These are phyloP conservation scores for Triplophysa tibetana DNA, from an alignment of 2,113 vertebrate species.

Conservation along the genomic window DNA sequence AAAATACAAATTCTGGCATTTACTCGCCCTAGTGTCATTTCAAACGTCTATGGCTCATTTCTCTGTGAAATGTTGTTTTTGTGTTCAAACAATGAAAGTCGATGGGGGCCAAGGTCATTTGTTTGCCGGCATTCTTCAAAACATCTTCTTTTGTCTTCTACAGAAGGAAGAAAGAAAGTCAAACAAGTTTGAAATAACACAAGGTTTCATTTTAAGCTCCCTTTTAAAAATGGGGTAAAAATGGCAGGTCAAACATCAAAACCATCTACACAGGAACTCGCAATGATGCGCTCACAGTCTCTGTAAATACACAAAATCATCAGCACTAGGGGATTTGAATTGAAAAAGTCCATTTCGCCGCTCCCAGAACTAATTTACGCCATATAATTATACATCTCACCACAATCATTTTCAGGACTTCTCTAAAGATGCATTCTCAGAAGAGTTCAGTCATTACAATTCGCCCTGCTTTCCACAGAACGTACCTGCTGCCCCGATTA, in stretches of 20 bases:
- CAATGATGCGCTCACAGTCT: not conserved
- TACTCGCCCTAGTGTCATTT: too few relatives aligned
- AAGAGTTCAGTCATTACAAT: constrained; percentile 35
- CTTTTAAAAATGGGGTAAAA: not conserved
- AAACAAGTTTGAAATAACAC: too few relatives aligned
- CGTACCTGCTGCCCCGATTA: constrained; percentile 61
- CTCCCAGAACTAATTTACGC: constrained; percentile 42
- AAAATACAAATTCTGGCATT: too few relatives aligned
- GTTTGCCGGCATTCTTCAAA: too few relatives aligned
- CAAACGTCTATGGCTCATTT: too few relatives aligned
- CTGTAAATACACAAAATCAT: constrained; percentile 45
- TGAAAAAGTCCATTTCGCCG: constrained; percentile 36
- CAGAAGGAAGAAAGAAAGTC: too few relatives aligned
- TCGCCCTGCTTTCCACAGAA: constrained; percentile 33
- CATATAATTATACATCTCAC: constrained; percentile 51
- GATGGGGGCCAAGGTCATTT: too few relatives aligned
- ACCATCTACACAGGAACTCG: not conserved
- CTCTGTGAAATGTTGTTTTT: too few relatives aligned
- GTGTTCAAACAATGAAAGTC: too few relatives aligned
- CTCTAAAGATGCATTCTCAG: constrained; percentile 35
- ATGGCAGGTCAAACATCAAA: not conserved
- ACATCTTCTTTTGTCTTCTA: too few relatives aligned
- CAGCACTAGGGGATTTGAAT: constrained; percentile 35
- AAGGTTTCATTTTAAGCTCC: too few relatives aligned
- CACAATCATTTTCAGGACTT: constrained; percentile 42